Evolutionary conservation across 2,797 vertebrate species (phyloP).

Genomic region (Artibeus lituratus): DNA sequence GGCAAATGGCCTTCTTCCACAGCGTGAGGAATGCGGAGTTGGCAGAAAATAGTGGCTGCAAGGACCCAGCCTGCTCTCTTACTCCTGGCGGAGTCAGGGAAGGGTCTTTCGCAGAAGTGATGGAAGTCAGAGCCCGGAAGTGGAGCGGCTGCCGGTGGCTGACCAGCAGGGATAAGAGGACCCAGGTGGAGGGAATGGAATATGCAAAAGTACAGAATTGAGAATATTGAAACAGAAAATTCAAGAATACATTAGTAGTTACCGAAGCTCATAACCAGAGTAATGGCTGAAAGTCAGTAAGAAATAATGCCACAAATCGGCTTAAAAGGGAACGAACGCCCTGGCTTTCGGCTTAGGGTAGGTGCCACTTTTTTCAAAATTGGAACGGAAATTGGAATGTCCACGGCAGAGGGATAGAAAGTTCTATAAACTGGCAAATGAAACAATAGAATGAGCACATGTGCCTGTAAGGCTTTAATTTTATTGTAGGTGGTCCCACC

Average conservation of each 20-base stretch:
- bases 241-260: neutral
- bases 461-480: neutral
- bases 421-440: neutral
- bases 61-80: neutral
- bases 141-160: neutral
- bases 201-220: neutral
- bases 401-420: neutral
- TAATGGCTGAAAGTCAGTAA: neutral
- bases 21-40: neutral
- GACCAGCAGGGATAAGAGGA: neutral
- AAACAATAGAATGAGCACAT: neutral
- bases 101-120: neutral
- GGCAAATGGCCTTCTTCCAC: neutral
- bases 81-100: neutral
- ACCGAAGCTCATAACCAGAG: neutral
- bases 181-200: neutral
- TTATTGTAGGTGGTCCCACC: neutral
- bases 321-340: neutral
- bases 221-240: neutral
- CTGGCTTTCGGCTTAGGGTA: too few relatives aligned
- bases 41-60: neutral
- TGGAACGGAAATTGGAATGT: neutral
- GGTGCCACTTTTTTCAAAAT: neutral
- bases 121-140: neutral
- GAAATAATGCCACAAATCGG: neutral